Conservation (phyloP, 2,888 invertebrate genomes). For the Cordilura impudica region DNA sequence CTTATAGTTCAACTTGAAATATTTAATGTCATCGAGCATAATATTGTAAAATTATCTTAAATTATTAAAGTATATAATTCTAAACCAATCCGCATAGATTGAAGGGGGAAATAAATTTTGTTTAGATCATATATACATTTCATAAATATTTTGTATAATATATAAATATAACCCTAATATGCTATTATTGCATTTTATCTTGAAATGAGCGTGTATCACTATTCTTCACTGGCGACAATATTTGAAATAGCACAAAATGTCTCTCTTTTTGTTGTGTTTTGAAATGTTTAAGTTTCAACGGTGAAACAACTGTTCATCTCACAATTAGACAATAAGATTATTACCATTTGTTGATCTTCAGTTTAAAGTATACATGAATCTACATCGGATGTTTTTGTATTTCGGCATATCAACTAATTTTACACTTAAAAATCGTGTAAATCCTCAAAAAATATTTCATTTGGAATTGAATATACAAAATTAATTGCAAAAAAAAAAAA, state of each 20-base stretch:
- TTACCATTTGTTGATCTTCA: constrained; percentile 58
- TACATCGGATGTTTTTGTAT: constrained; percentile 61
- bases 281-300: constrained; percentile 3
- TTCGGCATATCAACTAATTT: constrained; percentile 66
- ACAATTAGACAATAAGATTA: constrained; percentile 15
- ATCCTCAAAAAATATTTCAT: too few species aligned
- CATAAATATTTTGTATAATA: too few species aligned
- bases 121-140: too few species aligned
- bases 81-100: too few species aligned
- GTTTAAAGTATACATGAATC: constrained; percentile 59
- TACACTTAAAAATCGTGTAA: too few species aligned
- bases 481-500: neutral
- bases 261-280: constrained; percentile 17
- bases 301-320: constrained; percentile 14
- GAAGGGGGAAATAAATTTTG: too few species aligned
- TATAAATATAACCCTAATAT: too few species aligned
- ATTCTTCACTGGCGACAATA: constrained; percentile 19
- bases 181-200: constrained; percentile 33
- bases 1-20: neutral
- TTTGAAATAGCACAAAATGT: constrained; percentile 18
- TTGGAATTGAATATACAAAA: too few species aligned
- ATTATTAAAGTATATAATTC: too few species aligned
- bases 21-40: too few species aligned
- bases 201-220: constrained; percentile 1
- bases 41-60: too few species aligned